These are phyloP conservation scores for Pomatorhinus ruficollis DNA, from an alignment of 2,113 vertebrate species.

Conservation along the genomic window DNA sequence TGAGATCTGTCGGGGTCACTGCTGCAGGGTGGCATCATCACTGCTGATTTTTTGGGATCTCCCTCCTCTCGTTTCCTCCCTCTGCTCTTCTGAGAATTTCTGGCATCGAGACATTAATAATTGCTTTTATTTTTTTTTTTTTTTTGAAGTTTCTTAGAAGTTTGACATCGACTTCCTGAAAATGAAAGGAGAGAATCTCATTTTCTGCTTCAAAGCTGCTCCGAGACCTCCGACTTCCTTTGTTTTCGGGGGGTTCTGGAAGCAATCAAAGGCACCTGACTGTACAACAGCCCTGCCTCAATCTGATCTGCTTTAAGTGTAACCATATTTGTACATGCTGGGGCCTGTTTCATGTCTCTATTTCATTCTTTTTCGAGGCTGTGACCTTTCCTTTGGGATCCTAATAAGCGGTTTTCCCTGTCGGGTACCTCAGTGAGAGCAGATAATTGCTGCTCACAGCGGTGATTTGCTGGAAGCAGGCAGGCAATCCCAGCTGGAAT, in stretches of 20 bases:
- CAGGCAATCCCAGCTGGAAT: not conserved
- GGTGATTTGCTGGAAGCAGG: not conserved
- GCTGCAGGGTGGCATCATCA: not conserved
- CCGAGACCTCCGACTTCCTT: not conserved
- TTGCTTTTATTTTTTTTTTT: not conserved
- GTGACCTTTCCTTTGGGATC: slow-evolving; percentile 39
- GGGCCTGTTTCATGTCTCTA: slow-evolving; percentile 23
- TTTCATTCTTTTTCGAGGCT: slow-evolving; percentile 10
- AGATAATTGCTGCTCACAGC: not conserved
- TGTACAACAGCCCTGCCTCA: not conserved
- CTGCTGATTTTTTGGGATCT: slow-evolving; percentile 1
- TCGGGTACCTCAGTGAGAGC: not conserved
- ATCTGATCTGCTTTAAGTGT: slow-evolving; percentile 8
- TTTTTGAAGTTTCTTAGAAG: slow-evolving; percentile 1
- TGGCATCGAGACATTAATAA: not conserved
- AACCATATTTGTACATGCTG: slow-evolving; percentile 40
- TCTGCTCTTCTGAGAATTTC: not conserved
- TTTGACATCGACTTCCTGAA: not conserved
- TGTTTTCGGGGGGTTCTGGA: slow-evolving; percentile 28
- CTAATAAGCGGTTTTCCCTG: slow-evolving; percentile 40
- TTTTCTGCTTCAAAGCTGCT: slow-evolving; percentile 60
- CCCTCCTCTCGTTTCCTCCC: not conserved
- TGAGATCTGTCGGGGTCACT: not conserved
- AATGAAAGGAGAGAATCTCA: slow-evolving; percentile 21
- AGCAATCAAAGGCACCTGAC: slow-evolving; percentile 29